These are phyloP conservation scores for Ctenodactylus gundi DNA, from an alignment of 2,113 vertebrate genomes.

Conservation along the genomic window DNA sequence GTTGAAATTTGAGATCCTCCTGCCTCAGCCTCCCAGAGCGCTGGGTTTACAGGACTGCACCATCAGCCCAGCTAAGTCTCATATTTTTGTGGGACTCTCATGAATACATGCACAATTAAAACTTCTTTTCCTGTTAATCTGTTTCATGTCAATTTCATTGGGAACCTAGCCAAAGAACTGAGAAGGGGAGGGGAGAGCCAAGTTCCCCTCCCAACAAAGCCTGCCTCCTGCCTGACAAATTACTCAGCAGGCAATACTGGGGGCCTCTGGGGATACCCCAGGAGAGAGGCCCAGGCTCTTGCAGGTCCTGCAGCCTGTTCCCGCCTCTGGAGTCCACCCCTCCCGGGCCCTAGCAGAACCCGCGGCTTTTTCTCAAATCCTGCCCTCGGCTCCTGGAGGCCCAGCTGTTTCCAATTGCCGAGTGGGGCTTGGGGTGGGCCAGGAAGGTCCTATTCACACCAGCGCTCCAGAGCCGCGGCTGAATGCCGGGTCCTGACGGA, in stretches of 20 bases:
- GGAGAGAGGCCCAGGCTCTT: background rate
- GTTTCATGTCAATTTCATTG: conserved; percentile 20
- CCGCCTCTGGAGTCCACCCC: background rate
- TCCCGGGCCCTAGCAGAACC: background rate
- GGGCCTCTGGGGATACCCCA: background rate
- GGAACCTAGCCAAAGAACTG: background rate
- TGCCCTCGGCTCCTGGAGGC: conserved; percentile 55
- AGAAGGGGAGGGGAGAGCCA: background rate
- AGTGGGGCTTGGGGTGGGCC: background rate
- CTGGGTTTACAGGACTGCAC: too few relatives aligned
- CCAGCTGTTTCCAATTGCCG: conserved; percentile 71
- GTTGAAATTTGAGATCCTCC: too few relatives aligned
- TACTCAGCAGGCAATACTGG: background rate
- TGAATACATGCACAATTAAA: conserved; percentile 23
- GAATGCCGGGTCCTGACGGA: conserved; percentile 60
- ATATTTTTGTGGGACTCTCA: background rate
- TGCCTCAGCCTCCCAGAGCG: too few relatives aligned
- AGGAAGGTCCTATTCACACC: conserved; percentile 45
- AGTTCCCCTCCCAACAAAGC: background rate
- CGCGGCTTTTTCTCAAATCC: conserved; percentile 57
- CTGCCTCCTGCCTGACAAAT: background rate
- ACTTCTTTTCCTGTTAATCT: conserved; percentile 19
- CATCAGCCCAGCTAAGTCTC: too few relatives aligned
- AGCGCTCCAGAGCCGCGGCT: conserved; percentile 9
- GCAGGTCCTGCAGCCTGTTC: background rate